Percentiles rank a stretch among this genome's conserved stretches.
Evolutionary conservation across 2,797 vertebrate genomes (phyloP).

Genomic region (Todus mexicanus): DNA sequence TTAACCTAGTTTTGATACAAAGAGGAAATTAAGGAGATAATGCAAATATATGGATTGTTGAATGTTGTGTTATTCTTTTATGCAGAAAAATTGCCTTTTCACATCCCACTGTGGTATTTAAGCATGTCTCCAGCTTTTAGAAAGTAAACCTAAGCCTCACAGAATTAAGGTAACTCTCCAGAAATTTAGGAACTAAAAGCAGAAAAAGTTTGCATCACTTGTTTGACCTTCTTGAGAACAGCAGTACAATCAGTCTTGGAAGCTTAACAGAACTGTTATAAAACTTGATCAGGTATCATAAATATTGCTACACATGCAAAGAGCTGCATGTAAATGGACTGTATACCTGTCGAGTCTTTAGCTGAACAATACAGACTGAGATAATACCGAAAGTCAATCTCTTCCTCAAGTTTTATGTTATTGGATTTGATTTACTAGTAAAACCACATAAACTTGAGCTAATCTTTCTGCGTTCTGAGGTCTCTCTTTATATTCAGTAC

Average conservation of each 20-base stretch:
- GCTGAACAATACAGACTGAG: background rate
- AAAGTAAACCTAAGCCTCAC: background rate
- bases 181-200: background rate
- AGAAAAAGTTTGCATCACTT: background rate
- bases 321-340: background rate
- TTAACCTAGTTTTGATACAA: background rate
- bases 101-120: background rate
- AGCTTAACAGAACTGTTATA: conserved; percentile 7
- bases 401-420: background rate
- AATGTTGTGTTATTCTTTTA: background rate
- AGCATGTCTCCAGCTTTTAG: background rate
- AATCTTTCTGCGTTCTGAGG: background rate
- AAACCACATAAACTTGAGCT: background rate
- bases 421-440: background rate
- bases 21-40: background rate
- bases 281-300: conserved; percentile 16
- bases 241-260: conserved; percentile 4
- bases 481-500: background rate
- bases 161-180: background rate
- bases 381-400: background rate
- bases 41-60: background rate
- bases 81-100: background rate
- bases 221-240: conserved; percentile 23
- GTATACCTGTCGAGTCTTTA: background rate
- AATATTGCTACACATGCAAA: conserved; percentile 31